Percentiles rank a stretch among this genome's conserved stretches.
Conservation (phyloP, 2,888 invertebrate species). For the Pharmacophagus antenor region DNA sequence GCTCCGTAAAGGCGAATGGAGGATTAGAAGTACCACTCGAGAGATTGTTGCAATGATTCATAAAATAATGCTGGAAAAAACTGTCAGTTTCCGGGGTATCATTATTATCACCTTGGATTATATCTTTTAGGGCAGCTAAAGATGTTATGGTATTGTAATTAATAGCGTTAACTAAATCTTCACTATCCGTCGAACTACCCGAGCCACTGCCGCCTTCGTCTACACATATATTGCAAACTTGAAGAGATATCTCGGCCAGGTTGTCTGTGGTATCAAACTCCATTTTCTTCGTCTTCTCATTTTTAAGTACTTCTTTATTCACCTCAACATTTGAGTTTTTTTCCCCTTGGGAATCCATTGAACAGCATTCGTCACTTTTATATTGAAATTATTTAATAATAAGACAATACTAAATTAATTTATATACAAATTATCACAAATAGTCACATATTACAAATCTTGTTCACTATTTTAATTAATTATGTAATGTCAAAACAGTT, state of each 20-base stretch:
- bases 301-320: slow-evolving; percentile 58
- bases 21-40: slow-evolving; percentile 80
- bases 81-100: slow-evolving; percentile 81
- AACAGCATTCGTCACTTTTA: slow-evolving; percentile 55
- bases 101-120: slow-evolving; percentile 81
- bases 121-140: slow-evolving; percentile 84
- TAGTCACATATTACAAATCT: slow-evolving; percentile 57
- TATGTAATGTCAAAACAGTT: slow-evolving; percentile 59
- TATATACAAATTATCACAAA: slow-evolving; percentile 29
- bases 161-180: slow-evolving; percentile 83
- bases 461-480: slow-evolving; percentile 35
- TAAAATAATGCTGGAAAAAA: slow-evolving; percentile 87
- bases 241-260: slow-evolving; percentile 46
- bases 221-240: slow-evolving; percentile 46
- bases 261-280: slow-evolving; percentile 42
- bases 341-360: slow-evolving; percentile 68
- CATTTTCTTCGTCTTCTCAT: slow-evolving; percentile 71
- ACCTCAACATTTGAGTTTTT: slow-evolving; percentile 48
- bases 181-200: slow-evolving; percentile 82
- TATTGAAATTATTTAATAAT: slow-evolving; percentile 42
- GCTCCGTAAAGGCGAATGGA: slow-evolving; percentile 79
- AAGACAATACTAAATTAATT: slow-evolving; percentile 38
- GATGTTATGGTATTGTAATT: slow-evolving; percentile 87
- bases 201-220: slow-evolving; percentile 50
- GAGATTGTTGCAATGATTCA: slow-evolving; percentile 86